These are phyloP conservation scores for Amblyraja radiata DNA, from an alignment of 2,797 vertebrate species.

Conservation along the genomic window DNA sequence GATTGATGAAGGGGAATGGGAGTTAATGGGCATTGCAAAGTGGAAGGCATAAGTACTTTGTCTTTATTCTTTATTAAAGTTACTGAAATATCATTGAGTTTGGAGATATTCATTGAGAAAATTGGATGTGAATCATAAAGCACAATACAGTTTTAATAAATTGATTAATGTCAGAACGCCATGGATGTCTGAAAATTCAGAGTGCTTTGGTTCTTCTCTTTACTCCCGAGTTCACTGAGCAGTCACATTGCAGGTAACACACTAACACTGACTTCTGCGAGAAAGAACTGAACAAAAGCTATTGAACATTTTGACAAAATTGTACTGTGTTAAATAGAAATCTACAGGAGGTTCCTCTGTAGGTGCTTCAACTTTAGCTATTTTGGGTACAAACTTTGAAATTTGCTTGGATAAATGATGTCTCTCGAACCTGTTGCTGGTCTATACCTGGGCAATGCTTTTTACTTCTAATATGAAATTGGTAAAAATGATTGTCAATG, in stretches of 20 bases:
- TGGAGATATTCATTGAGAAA: slow-evolving; percentile 11
- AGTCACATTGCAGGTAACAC: neutral
- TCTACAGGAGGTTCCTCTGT: neutral
- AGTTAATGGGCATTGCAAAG: too few species aligned
- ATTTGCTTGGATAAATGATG: neutral
- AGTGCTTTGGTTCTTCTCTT: neutral
- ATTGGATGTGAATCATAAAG: neutral
- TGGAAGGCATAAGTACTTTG: too few species aligned
- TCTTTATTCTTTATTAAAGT: neutral
- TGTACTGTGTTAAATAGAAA: slow-evolving; percentile 17
- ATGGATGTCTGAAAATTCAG: slow-evolving; percentile 7
- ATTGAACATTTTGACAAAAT: neutral
- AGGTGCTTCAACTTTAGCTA: neutral
- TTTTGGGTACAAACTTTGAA: slow-evolving; percentile 13
- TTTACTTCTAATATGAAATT: slow-evolving; percentile 29
- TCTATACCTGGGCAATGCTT: neutral
- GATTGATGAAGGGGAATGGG: neutral
- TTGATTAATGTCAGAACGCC: neutral
- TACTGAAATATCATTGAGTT: neutral
- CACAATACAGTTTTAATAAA: neutral
- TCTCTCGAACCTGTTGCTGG: neutral
- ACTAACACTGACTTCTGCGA: neutral
- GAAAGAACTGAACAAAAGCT: neutral
- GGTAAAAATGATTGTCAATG: slow-evolving; percentile 15
- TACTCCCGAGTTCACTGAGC: neutral